Evolutionary conservation across 2,888 invertebrate species (phyloP).

Genomic region (Blomia tropicalis): DNA sequence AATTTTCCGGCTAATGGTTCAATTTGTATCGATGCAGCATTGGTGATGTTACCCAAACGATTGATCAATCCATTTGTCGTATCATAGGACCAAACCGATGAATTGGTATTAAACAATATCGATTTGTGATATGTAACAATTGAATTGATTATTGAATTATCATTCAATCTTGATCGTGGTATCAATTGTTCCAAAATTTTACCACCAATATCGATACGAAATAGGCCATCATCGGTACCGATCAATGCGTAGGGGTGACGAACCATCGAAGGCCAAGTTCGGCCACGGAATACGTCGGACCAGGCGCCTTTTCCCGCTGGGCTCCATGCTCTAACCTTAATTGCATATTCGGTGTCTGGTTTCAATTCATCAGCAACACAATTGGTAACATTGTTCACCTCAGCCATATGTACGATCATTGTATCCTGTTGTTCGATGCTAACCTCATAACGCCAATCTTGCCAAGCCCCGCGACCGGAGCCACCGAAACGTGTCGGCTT

Average conservation of each 20-base stretch:
- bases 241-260: slow-evolving; percentile 16
- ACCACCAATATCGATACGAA: slow-evolving; percentile 42
- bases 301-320: slow-evolving; percentile 59
- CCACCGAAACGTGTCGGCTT: slow-evolving; percentile 57
- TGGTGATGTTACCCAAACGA: slow-evolving; percentile 48
- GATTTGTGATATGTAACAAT: neutral
- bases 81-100: slow-evolving; percentile 27
- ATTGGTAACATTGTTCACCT: slow-evolving; percentile 12
- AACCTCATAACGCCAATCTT: slow-evolving; percentile 54
- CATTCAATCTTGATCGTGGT: slow-evolving; percentile 52
- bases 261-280: slow-evolving; percentile 30
- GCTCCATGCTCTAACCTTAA: slow-evolving; percentile 50
- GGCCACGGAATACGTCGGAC: slow-evolving; percentile 47
- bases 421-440: slow-evolving; percentile 1
- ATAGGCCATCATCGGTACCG: slow-evolving; percentile 42
- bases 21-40: slow-evolving; percentile 61
- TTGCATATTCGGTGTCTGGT: slow-evolving; percentile 26
- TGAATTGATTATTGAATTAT: slow-evolving; percentile 41
- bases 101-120: slow-evolving; percentile 26
- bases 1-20: slow-evolving; percentile 79
- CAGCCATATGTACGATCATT: neutral
- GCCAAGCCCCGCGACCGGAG: slow-evolving; percentile 47
- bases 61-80: slow-evolving; percentile 36
- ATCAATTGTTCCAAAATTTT: slow-evolving; percentile 58
- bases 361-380: slow-evolving; percentile 40